phyloP scores from a whole-genome alignment of 92 coral and sea anemone genomes.

The Bergia puertoricense region DNA sequence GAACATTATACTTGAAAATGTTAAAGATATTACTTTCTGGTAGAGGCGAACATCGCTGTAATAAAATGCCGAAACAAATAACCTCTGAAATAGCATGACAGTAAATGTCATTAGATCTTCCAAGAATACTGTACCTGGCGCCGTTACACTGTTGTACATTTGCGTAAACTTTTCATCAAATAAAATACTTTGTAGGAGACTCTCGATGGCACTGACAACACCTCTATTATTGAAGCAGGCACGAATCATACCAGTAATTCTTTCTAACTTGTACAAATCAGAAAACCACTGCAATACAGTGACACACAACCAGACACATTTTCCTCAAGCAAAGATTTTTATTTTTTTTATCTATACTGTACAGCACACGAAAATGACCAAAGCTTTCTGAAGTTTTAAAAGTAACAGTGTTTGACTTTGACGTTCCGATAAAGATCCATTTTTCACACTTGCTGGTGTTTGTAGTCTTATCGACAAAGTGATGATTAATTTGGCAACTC shows the following conservation, averaged over 20 bases:
- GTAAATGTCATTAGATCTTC: background rate
- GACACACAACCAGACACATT: background rate
- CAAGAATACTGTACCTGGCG: background rate
- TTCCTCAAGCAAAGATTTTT: too few relatives aligned
- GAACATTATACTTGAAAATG: background rate
- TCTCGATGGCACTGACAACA: background rate
- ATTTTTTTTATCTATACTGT: background rate
- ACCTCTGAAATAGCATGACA: background rate
- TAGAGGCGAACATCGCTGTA: background rate
- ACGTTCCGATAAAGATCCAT: background rate
- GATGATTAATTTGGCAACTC: background rate
- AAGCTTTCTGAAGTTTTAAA: background rate
- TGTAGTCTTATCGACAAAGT: background rate
- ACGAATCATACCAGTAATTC: background rate
- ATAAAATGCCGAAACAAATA: background rate
- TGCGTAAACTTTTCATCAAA: background rate
- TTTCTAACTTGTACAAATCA: background rate
- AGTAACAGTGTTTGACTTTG: background rate
- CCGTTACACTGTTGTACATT: background rate
- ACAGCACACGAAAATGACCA: background rate
- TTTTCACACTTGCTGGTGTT: constrained; percentile 10
- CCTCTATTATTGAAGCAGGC: background rate
- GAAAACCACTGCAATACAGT: background rate
- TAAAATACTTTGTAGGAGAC: background rate
- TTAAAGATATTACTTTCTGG: background rate